Base-by-base conservation (phyloP, 2,888 invertebrate genomes). In the Ischnus inquisitorius region DNA sequence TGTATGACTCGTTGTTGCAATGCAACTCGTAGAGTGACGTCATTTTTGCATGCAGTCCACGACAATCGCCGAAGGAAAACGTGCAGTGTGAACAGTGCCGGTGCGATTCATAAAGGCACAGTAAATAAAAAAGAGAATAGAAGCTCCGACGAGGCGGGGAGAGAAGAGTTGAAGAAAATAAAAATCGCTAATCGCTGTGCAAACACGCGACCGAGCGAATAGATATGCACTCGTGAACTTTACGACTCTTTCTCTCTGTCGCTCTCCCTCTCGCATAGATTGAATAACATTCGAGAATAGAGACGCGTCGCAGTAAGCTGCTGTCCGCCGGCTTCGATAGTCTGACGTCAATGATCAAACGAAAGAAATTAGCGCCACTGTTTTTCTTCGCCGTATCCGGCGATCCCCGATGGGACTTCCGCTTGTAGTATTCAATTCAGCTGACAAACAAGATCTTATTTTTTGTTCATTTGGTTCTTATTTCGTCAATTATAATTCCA, bases 301-400 rank as follows among this genome's bases (percentile, higher is more conserved):
- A 41, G 14, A 39, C 60, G 60, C 60, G 60, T 41, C 67, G 54
- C 54, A 41, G 43, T 65, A 25, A 28, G 22, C 19, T 34, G 46
- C n/a, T 46, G 10, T 14, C 46, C 4, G 14, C 5, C 25, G 28
- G 57, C 57, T 60, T 60, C 57, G 28, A 60, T 22, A 12, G 72
- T 62, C 65, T 72, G 76, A 79, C 83, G 83, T 83, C 83, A 80
- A 74, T 54, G 77, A 67, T 74, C 51, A 39, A 22, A 51, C 34
- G n/a, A 83, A 74, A 62, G 34, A 76, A 64, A 57, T 25, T 64
- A 67, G 34, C 48, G 34, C 19, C 43, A 5, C 41, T 8, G 16
- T 54, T 60, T 41, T 16, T 10, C n/a, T 22, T 67, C 41, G 41
- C 6, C 28, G 72, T 77, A 68, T 22, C 34, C 60, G 43, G 41